Evolutionary conservation across 2,113 vertebrate genomes (phyloP), one percentile per base, ranked within the genome.

Genomic region (Trinectes maculatus): DNA sequence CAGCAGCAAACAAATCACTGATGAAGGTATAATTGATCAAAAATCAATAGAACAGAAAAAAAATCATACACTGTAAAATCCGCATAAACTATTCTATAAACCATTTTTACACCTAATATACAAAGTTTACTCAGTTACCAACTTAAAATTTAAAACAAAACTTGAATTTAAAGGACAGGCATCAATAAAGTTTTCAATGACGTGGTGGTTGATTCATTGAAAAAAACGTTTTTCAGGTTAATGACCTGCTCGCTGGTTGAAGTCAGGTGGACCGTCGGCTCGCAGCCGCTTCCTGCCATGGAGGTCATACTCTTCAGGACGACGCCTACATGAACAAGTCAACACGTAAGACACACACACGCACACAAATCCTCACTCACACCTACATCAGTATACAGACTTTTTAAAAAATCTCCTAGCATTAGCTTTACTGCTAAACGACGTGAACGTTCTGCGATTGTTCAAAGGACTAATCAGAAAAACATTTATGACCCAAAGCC

Each of bases 251-350:
- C 97, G 94, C 90, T 98, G 96, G 86, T 93, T 95, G 94, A 98
- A 98, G 90, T 99, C 98, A 61, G 95, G 94, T 49, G 95, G 92
- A 91, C 97, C 97, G 84, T 99, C 98, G 89, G 95, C 94, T 91
- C 97, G 94, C 84, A 94, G 96, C 87, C 97, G 95, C 94, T 99
- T 99, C 94, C 98, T 95, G 95, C 94, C 96, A 89, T 98, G 96
- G 90, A 98, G 94, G 95, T 98, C 98, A 93, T 94, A 98, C 89
- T 98, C 98, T 92, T 98, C 96, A 83, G 95, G 95, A 84, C 97
- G 97, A 96, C 95, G 96, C 97, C 98, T 99, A 98, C 80, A 88
- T 90, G 92, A 94, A 98, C 94, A 98, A 94, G 96, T 87, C 88
- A 58, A 90, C 72, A 89, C 71, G 84, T 92, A 75, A 89, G 78